phyloP scores from a whole-genome alignment of 2,888 invertebrate genomes.

The Ectobius pallidus region DNA sequence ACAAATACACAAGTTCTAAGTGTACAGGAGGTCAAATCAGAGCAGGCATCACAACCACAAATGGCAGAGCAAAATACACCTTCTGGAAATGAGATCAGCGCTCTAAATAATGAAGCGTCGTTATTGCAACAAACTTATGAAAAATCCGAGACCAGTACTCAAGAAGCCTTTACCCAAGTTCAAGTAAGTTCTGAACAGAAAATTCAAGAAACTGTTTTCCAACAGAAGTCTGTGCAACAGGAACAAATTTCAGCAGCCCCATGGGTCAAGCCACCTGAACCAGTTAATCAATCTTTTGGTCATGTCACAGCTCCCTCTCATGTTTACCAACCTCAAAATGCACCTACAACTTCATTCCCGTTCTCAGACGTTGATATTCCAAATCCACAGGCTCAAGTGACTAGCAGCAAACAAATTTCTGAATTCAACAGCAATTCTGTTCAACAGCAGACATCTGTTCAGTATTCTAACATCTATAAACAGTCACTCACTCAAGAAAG shows the following conservation, averaged over 20 bases:
- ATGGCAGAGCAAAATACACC: not conserved
- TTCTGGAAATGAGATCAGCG: not conserved
- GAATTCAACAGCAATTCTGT: not conserved
- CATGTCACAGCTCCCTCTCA: constrained; percentile 8
- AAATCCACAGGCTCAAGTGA: constrained; percentile 35
- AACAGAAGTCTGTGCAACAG: not conserved
- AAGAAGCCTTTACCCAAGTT: not conserved
- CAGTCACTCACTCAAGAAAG: constrained; percentile 22
- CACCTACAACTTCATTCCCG: not conserved
- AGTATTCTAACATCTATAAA: constrained; percentile 51
- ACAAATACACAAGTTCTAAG: not conserved
- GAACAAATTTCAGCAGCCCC: not conserved
- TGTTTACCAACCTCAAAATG: not conserved
- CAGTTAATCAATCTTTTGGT: not conserved
- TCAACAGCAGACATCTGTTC: constrained; percentile 47
- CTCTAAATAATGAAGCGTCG: not conserved
- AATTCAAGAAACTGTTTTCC: not conserved
- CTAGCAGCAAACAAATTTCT: not conserved
- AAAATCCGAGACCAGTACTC: not conserved
- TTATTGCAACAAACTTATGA: not conserved
- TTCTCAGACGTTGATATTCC: constrained; percentile 10
- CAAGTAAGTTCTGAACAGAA: not conserved
- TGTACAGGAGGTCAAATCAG: too few relatives aligned
- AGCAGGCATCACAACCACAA: too few relatives aligned
- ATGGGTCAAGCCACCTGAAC: not conserved